A percentile compares a stretch with the other conserved stretches of the same genome.
Evolutionary conservation across 2,888 invertebrate species (phyloP).

Genomic region (Portevinia maculata): DNA sequence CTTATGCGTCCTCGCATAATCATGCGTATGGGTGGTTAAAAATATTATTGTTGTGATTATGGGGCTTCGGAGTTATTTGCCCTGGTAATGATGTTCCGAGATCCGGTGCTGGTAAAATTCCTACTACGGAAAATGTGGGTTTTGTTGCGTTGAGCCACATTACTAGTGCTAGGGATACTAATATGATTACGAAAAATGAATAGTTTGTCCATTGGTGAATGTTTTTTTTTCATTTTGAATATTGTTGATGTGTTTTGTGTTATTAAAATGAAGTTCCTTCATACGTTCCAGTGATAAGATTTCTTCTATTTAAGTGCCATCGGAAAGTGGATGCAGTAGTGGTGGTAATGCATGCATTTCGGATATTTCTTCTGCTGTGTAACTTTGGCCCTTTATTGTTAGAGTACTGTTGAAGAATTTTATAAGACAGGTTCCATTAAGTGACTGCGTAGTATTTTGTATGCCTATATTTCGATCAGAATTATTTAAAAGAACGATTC

Average conservation of each 20-base stretch:
- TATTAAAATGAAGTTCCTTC: background rate
- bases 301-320: background rate
- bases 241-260: background rate
- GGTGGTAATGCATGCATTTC: background rate
- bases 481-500: too few relatives aligned
- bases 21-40: too few relatives aligned
- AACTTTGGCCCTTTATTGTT: background rate
- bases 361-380: background rate
- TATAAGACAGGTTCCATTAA: too few relatives aligned
- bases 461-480: too few relatives aligned
- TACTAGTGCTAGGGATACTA: background rate
- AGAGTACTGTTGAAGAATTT: too few relatives aligned
- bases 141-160: background rate
- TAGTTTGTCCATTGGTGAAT: background rate
- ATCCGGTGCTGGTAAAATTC: background rate
- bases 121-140: background rate
- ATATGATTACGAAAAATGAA: background rate
- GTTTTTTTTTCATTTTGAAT: background rate
- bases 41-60: background rate
- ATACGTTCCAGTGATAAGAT: background rate
- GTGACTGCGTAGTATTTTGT: too few relatives aligned
- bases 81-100: background rate
- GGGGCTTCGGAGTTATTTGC: background rate
- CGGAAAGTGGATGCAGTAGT: background rate
- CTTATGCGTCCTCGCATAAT: too few relatives aligned